Evolutionary conservation across 2,113 vertebrate genomes (phyloP), one percentile per base, ranked within the genome.

Genomic region (Emberiza fucata): DNA sequence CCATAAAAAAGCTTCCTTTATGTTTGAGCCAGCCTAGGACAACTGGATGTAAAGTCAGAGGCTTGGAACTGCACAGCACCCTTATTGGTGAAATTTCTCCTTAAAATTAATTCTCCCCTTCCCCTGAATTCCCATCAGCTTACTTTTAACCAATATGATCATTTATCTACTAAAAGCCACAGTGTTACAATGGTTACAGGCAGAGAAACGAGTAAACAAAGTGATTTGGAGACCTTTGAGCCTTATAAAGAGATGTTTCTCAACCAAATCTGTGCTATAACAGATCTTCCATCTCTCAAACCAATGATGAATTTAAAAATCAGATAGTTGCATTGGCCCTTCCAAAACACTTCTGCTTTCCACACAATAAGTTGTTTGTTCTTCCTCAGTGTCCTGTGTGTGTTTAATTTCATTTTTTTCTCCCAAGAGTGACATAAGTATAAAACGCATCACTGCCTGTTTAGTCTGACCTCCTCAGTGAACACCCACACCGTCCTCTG

Each of bases 321-420:
- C 44, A 76, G 80, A 86, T 69, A 88, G 51, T 89, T 6, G 4
- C 77, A 63, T 64, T 77, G 90, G 86, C 72, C 37, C 56, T 95
- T 90, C 82, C 86, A 90, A 77, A 65, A 24, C 63, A 23, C 60
- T 88, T 68, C 78, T 96, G 51, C 88, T 80, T 95, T 94, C 95
- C 77, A 86, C 90, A 98, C 97, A 98, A 93, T 97, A 90, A 86
- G 51, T 50, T 94, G 54, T 88, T 98, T 98, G 95, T 98, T 94
- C 81, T 87, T 95, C 83, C 63, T 96, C 65, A 56, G 18, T 89
- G 63, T 86, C 65, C 85, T 94, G 86, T 29, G 88, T 97, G 96
- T 95, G 94, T 94, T 97, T 97, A 95, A 97, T 97, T 95, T 89
- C 31, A 31, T 44, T 91, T 97, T 97, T 97, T 88, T 96, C 92